Base-by-base conservation (phyloP, 2,797 vertebrate genomes). In the Chaunax sp. region DNA sequence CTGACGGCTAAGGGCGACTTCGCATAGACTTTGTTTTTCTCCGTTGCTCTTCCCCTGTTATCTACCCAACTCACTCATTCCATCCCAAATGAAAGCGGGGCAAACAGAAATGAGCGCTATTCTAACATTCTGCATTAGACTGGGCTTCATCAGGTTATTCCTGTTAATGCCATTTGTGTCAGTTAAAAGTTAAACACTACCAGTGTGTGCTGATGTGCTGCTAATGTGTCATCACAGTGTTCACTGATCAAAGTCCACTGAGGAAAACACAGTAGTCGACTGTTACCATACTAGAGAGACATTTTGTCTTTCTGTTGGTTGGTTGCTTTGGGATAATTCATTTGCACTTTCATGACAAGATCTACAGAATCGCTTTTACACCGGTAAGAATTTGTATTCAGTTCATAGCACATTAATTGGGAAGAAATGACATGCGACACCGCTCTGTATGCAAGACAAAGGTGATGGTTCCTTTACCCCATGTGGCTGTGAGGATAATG, bases 131-230 rank as follows among this genome's bases (percentile, higher is more conserved):
- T 67, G 35, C 5, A 23, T 23, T 11, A 6, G 14, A 6, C 6
- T 41, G 8, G 9, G 47, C 51, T 61, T 60, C 35, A 54, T 52
- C 1, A 1, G 26, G 51, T 25, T 30, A 8, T 44, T 57, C 23
- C 37, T 45, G 59, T 74, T 50, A 61, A 56, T 53, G 19, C 33
- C 14, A 40, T 16, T 15, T 40, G 8, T 37, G 46, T 22, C 22
- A 33, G 89, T 90, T n/a, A 64, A 91, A 90, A 90, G 80, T 85
- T 85, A 85, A 88, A 87, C 88, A 15, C 4, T 35, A 12, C n/a
- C 46, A 22, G 62, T 53, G 66, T 40, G 60, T 47, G 38, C 20
- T 44, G 41, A 25, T 18, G 52, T 62, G 18, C 44, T 15, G 47
- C 46, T 38, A 20, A 16, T 62, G 23, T 77, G 59, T 52, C 33